Conservation (phyloP, 2,113 vertebrate species). For the Eleginops maclovinus region DNA sequence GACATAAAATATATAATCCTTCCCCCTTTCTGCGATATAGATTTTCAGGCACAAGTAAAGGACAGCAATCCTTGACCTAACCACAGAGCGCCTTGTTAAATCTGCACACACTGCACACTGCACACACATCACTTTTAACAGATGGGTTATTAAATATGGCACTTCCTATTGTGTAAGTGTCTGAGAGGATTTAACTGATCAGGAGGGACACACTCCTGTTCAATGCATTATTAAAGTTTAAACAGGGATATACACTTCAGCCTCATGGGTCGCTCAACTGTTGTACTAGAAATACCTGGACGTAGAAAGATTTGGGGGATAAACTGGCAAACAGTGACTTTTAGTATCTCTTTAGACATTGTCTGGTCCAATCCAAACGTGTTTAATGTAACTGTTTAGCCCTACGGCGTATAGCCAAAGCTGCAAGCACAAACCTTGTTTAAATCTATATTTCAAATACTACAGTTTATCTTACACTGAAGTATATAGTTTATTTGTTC, state of each 20-base stretch:
- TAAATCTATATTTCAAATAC: too few species aligned
- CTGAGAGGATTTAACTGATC: slow-evolving; percentile 55
- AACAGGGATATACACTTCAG: slow-evolving; percentile 32
- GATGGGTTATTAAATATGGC: slow-evolving; percentile 60
- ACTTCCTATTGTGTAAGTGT: slow-evolving; percentile 44
- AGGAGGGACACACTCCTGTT: slow-evolving; percentile 49
- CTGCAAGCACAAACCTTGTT: too few species aligned
- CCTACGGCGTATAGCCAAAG: too few species aligned
- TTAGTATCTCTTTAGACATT: too few species aligned
- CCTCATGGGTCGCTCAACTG: neutral
- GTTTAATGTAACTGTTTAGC: too few species aligned
- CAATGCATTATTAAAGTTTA: slow-evolving; percentile 57
- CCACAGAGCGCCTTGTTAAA: slow-evolving; percentile 69
- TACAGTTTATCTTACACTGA: too few species aligned
- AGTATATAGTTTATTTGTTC: too few species aligned
- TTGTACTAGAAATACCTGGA: neutral
- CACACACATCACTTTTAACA: slow-evolving; percentile 54
- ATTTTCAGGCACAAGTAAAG: slow-evolving; percentile 74
- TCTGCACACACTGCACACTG: slow-evolving; percentile 55
- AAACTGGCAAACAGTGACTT: too few species aligned
- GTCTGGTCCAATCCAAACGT: too few species aligned
- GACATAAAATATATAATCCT: slow-evolving; percentile 78
- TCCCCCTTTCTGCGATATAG: slow-evolving; percentile 68
- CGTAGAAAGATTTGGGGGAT: neutral
- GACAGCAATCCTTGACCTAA: slow-evolving; percentile 74